These are phyloP conservation scores for Drosophila trapezifrons DNA, from an alignment of 1,140 invertebrate species.

Conservation along the genomic window DNA sequence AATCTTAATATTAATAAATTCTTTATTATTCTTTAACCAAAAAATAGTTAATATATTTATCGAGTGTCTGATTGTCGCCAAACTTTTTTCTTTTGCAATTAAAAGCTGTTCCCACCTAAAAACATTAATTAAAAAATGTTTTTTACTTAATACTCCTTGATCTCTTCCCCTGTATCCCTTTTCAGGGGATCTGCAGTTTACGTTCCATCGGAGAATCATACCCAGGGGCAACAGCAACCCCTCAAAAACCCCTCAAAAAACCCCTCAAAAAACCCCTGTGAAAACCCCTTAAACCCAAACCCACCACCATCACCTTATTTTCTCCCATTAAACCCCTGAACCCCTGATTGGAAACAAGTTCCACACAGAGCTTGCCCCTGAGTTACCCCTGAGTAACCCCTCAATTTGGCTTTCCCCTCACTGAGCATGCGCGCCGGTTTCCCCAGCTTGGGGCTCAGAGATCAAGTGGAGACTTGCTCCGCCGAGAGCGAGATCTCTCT, in stretches of 20 bases:
- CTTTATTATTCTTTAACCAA: too few species aligned
- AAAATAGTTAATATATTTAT: too few species aligned
- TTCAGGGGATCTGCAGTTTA: neutral
- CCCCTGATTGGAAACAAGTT: constrained; percentile 48
- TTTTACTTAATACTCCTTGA: neutral
- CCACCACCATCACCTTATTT: constrained; percentile 40
- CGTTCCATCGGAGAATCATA: constrained; percentile 26
- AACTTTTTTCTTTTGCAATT: neutral
- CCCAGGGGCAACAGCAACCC: neutral
- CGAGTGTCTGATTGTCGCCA: too few species aligned
- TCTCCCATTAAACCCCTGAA: constrained; percentile 5
- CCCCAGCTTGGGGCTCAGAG: constrained; percentile 23
- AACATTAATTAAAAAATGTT: too few species aligned
- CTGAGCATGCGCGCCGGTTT: constrained; percentile 41
- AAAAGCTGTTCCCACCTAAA: too few species aligned
- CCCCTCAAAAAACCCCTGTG: constrained; percentile 5
- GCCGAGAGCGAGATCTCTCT: constrained; percentile 8
- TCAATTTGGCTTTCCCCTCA: constrained; percentile 38
- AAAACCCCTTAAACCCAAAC: constrained; percentile 42
- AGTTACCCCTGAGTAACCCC: constrained; percentile 52
- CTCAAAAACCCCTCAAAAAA: neutral
- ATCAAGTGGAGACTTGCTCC: constrained; percentile 57
- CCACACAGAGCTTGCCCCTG: constrained; percentile 38
- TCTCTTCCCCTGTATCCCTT: neutral
- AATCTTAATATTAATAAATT: too few species aligned